phyloP scores from a whole-genome alignment of 2,888 invertebrate species.

The Anodontia alba region DNA sequence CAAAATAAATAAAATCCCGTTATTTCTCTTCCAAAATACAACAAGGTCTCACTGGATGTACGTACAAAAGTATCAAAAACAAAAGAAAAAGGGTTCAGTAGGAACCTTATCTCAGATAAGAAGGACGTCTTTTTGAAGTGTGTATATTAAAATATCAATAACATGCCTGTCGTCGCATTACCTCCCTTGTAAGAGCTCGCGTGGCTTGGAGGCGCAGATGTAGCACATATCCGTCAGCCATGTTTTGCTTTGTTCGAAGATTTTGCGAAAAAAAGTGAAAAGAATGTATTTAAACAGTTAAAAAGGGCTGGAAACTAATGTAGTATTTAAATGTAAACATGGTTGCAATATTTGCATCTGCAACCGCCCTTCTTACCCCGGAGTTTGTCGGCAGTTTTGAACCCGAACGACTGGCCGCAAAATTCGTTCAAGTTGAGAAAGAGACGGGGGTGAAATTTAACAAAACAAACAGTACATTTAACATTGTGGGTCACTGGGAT shows the following conservation, averaged over 20 bases:
- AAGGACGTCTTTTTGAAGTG: neutral
- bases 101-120: no score
- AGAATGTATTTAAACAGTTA: neutral
- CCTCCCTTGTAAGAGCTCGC: neutral
- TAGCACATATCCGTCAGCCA: neutral
- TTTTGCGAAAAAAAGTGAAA: neutral
- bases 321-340: constrained; percentile 11
- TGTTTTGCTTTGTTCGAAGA: constrained; percentile 3
- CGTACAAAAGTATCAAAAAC: no score
- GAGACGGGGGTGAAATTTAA: constrained; percentile 54
- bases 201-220: neutral
- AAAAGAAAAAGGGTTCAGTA: no score
- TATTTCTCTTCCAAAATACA: no score
- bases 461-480: constrained; percentile 50
- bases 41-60: no score
- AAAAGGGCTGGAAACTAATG: neutral
- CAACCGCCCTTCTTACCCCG: constrained; percentile 46
- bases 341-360: constrained; percentile 50
- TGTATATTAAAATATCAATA: neutral
- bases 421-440: constrained; percentile 56
- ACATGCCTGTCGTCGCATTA: neutral
- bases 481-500: constrained; percentile 55
- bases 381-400: constrained; percentile 55
- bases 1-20: no score
- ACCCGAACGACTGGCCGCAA: constrained; percentile 53